phyloP scores from a whole-genome alignment of 2,113 vertebrate species.

The Osmerus eperlanus region DNA sequence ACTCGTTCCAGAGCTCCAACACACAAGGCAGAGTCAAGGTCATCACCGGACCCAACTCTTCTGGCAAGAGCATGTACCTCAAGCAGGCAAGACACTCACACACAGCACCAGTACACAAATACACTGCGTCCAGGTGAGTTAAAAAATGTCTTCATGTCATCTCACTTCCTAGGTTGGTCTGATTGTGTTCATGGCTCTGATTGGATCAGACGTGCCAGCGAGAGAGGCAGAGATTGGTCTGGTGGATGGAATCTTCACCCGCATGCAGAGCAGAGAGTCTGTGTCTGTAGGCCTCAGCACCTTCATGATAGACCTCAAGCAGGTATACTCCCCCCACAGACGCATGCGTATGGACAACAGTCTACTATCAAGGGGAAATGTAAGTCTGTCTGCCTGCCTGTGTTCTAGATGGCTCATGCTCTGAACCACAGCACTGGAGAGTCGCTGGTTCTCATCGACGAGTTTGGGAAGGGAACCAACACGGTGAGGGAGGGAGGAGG shows the following conservation, averaged over 20 bases:
- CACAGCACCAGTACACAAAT: not conserved
- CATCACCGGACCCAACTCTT: constrained; percentile 94
- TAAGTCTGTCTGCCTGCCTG: constrained; percentile 30
- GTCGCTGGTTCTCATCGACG: constrained; percentile 93
- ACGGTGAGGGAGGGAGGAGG: constrained; percentile 69
- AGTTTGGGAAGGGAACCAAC: constrained; percentile 98
- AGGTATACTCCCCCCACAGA: constrained; percentile 57
- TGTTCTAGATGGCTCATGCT: constrained; percentile 81
- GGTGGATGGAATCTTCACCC: constrained; percentile 90
- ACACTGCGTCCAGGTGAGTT: not conserved
- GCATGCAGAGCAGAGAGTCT: constrained; percentile 91
- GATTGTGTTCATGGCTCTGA: constrained; percentile 94
- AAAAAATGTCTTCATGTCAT: not conserved
- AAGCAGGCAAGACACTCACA: constrained; percentile 77
- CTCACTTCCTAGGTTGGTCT: constrained; percentile 78
- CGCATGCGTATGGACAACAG: constrained; percentile 12
- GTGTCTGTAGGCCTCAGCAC: constrained; percentile 94
- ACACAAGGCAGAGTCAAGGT: constrained; percentile 81
- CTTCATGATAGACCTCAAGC: constrained; percentile 96
- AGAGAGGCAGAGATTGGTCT: constrained; percentile 87
- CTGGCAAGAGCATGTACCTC: constrained; percentile 93
- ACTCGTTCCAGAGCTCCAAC: constrained; percentile 78
- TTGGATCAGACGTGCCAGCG: constrained; percentile 92
- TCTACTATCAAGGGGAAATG: not conserved
- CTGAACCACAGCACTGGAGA: constrained; percentile 86